Percentiles rank a stretch among this genome's conserved stretches.
Evolutionary conservation across 1,140 invertebrate species (phyloP).

Genomic region (Macrocentrus cingulum): DNA sequence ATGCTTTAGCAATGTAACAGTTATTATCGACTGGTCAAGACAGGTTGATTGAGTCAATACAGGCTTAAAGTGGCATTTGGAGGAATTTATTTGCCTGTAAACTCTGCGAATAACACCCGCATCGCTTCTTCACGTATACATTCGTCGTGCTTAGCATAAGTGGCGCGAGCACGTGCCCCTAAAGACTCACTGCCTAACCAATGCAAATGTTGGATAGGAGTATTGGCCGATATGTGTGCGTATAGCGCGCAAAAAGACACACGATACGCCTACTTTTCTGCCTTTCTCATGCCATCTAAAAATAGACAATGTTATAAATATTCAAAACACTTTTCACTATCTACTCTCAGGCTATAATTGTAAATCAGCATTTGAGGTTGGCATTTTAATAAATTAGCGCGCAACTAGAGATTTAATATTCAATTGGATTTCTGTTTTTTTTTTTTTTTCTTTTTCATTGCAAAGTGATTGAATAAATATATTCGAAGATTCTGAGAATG

Average conservation of each 20-base stretch:
- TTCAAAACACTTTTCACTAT: slow-evolving; percentile 1
- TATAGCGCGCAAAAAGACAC: neutral
- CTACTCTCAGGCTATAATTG: too few relatives aligned
- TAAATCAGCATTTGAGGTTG: too few relatives aligned
- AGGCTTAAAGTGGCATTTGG: neutral
- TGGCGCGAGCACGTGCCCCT: slow-evolving; percentile 3
- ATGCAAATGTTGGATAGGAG: too few relatives aligned
- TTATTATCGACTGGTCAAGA: too few relatives aligned
- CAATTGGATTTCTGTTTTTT: too few relatives aligned
- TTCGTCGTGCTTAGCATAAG: slow-evolving; percentile 4
- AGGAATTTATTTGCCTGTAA: slow-evolving; percentile 1
- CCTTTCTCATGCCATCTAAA: neutral
- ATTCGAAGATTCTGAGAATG: neutral
- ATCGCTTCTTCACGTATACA: neutral
- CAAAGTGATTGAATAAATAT: neutral
- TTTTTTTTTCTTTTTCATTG: neutral
- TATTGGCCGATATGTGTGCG: neutral
- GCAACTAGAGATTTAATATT: too few relatives aligned
- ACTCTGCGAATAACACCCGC: slow-evolving; percentile 8
- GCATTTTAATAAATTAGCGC: too few relatives aligned
- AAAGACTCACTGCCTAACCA: too few relatives aligned
- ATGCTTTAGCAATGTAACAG: too few relatives aligned
- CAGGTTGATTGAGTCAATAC: too few relatives aligned
- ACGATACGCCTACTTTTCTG: neutral
- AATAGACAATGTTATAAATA: slow-evolving; percentile 5